Base-by-base conservation (phyloP, 2,797 vertebrate species). In the Heterohyrax brucei region DNA sequence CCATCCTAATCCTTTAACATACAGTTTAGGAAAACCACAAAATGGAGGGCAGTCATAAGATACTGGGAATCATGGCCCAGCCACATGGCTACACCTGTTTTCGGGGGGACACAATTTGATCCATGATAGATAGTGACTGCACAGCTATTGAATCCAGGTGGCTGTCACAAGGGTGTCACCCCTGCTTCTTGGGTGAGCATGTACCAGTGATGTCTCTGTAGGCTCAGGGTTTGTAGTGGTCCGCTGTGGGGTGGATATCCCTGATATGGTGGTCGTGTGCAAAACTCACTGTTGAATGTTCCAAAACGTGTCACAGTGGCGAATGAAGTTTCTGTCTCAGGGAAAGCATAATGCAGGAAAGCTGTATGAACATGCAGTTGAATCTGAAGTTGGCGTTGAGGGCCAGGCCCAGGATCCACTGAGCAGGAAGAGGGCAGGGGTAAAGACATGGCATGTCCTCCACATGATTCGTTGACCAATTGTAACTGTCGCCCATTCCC, bases 251-350 rank as follows among this genome's bases (percentile, higher is more conserved):
- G 22, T 12, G 0, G 14, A 39, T 13, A 39, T 62, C 87, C 48
- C 68, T 72, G 48, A 64, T 30, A 21, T 19, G 21, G 21, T 86
- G 18, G 26, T 73, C 3, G 3, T 68, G 53, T 16, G 53, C n/a
- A 66, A 33, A 85, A n/a, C 50, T 95, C 19, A 46, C 33, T 53
- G 91, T 79, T 68, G 50, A 75, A 21, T 89, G 16, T n/a, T 88
- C 9, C 21, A 22, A 10, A 33, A 12, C 21, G 10, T 14, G n/a
- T 62, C 5, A 0, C 13, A 44, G 0, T 75, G 53, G 21, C 48
- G 44, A 28, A 3, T 46, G 21, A 0, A 46, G 19, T 44, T 86
- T 81, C 76, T 66, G 1, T 80, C n/a, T 80, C 1, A 0, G 48
- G 21, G 22, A 24, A 13, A 19, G 68, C 18, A 3, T 10, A 18